Evolutionary conservation across 1,140 invertebrate species (phyloP), one percentile per base, ranked within the genome.

Genomic region (Caenorhabditis remanei): DNA sequence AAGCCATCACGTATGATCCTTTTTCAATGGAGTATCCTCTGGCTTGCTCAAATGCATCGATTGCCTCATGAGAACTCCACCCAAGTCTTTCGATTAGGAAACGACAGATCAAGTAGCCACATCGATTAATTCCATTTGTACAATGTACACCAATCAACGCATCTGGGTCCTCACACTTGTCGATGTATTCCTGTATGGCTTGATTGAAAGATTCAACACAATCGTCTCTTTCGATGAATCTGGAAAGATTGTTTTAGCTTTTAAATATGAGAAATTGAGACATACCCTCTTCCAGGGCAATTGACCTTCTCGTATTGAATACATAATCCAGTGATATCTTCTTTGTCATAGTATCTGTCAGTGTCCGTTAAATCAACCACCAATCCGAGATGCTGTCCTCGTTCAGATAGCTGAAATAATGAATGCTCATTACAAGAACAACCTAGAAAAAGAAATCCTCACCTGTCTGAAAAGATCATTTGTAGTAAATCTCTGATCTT

Each of bases 41-140:
- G 5, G 93, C 92, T 88, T 86, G 87, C 63, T 93, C 91, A 90
- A 94, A 94, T n/a, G 92, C 93, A 67, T 93, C 88, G 46, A 91
- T 84, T 46, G 89, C 88, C 87, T 89, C 86, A 84, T 91, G 85
- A 11, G 87, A 89, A 63, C 85, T 87, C 89, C 87, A 91, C 93
- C 95, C 94, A 91, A 95, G 96, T 89, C 95, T 94, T 90, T 88
- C 89, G 55, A 92, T 90, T 7, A 92, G 88, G 88, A 92, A 94
- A 90, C 93, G 93, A 89, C 96, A 97, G 83, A 97, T 95, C 85
- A 97, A 94, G 92, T 96, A 97, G 0, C 96, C 97, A 7, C 96
- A 96, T 85, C 97, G 94, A 93, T 98, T 97, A 3, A 97, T 94
- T 13, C 96, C 96, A 92, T 97, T 96, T 0, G 96, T 97, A 92